phyloP scores from a whole-genome alignment of 2,888 invertebrate genomes.

The Caenorhabditis auriculariae region DNA sequence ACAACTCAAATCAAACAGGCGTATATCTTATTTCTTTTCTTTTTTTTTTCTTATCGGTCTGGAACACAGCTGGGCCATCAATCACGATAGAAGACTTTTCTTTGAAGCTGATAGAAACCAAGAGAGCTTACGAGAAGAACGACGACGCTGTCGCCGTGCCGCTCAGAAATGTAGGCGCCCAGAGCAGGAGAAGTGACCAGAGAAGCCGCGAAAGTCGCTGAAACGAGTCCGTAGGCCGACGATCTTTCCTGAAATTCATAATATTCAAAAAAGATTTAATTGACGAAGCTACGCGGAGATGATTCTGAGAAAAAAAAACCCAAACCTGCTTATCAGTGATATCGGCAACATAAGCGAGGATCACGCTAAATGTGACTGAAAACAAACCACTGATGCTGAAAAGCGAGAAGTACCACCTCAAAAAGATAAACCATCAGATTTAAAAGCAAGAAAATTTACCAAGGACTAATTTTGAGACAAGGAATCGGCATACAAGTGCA shows the following conservation, averaged over 20 bases:
- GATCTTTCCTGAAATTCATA: constrained; percentile 49
- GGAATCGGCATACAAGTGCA: constrained; percentile 99
- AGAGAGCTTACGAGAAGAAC: constrained; percentile 68
- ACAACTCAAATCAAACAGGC: too few relatives aligned
- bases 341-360: constrained; percentile 98
- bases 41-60: too few relatives aligned
- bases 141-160: constrained; percentile 81
- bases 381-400: constrained; percentile 98
- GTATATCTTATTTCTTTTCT: too few relatives aligned
- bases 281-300: constrained; percentile 63
- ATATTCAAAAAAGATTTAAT: neutral
- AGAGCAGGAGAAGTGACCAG: constrained; percentile 97
- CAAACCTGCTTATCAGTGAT: constrained; percentile 80
- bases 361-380: constrained; percentile 97
- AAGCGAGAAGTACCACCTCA: constrained; percentile 95
- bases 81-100: too few relatives aligned
- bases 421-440: constrained; percentile 10
- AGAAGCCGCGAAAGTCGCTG: constrained; percentile 97
- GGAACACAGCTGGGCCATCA: too few relatives aligned
- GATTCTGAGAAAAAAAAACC: neutral
- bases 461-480: constrained; percentile 96
- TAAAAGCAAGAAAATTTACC: constrained; percentile 69
- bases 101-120: neutral
- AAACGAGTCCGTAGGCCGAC: constrained; percentile 70
- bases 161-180: constrained; percentile 75